Conservation (phyloP, 2,797 vertebrate species). For the Otus scops region DNA sequence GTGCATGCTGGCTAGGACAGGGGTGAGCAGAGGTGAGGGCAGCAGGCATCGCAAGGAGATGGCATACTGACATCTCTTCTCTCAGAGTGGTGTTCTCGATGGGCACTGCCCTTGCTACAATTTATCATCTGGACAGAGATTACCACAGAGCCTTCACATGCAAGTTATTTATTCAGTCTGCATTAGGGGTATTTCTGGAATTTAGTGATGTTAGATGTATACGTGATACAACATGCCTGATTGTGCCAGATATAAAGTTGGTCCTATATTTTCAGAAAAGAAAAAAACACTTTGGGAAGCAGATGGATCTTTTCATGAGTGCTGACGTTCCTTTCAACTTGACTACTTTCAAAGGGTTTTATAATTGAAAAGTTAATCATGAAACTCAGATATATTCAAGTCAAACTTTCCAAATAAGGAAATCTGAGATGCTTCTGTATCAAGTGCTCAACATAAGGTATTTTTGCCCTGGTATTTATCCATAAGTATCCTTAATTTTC, state of each 20-base stretch:
- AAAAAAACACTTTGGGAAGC: not conserved
- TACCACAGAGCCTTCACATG: not conserved
- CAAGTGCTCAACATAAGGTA: not conserved
- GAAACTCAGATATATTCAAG: not conserved
- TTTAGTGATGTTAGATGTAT: not conserved
- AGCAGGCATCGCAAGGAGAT: not conserved
- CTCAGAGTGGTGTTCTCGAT: not conserved
- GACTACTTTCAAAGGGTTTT: not conserved
- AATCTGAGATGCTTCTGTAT: not conserved
- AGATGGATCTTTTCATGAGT: not conserved
- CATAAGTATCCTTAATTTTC: not conserved
- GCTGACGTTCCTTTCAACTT: not conserved
- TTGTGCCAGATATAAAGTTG: not conserved
- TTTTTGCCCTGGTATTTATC: not conserved
- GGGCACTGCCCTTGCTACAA: not conserved
- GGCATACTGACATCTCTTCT: not conserved
- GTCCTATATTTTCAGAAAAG: not conserved
- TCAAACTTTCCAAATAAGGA: not conserved
- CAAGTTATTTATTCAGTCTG: not conserved
- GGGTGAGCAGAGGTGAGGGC: not conserved
- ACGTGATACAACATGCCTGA: not conserved
- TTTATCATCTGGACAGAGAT: not conserved
- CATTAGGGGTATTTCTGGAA: not conserved
- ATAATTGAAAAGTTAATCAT: not conserved
- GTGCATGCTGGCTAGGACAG: not conserved